Conservation (phyloP, 2,797 vertebrate species). For the Lepilemur septentrionalis region DNA sequence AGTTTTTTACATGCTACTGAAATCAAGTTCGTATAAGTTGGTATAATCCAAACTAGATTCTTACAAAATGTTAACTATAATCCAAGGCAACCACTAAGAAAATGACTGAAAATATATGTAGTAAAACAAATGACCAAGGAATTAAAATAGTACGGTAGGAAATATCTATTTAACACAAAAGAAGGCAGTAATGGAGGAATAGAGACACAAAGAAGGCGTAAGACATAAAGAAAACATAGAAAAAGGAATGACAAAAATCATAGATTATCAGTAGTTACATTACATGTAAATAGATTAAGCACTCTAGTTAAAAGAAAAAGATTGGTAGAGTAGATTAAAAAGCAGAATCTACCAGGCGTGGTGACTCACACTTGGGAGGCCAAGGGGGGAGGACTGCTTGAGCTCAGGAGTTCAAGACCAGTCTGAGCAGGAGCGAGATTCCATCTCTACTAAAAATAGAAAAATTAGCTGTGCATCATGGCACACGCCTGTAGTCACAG, state of each 20-base stretch:
- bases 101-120: background rate
- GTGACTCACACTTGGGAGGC: too few relatives aligned
- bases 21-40: background rate
- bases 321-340: background rate
- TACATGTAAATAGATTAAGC: background rate
- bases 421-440: too few relatives aligned
- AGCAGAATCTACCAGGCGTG: background rate
- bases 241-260: background rate
- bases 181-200: background rate
- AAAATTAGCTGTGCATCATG: too few relatives aligned
- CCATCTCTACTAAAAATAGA: too few relatives aligned
- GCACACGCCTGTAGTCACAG: too few relatives aligned
- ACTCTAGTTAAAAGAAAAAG: background rate
- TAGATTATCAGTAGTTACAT: background rate
- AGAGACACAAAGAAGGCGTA: background rate
- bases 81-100: background rate
- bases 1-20: background rate
- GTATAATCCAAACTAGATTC: background rate
- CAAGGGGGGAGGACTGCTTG: too few relatives aligned
- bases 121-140: background rate
- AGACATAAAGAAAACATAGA: background rate
- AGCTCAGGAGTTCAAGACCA: too few relatives aligned
- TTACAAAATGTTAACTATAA: background rate
- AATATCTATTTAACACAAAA: background rate
- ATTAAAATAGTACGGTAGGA: background rate